phyloP scores from a whole-genome alignment of 2,113 vertebrate species.

The Hylia prasina region DNA sequence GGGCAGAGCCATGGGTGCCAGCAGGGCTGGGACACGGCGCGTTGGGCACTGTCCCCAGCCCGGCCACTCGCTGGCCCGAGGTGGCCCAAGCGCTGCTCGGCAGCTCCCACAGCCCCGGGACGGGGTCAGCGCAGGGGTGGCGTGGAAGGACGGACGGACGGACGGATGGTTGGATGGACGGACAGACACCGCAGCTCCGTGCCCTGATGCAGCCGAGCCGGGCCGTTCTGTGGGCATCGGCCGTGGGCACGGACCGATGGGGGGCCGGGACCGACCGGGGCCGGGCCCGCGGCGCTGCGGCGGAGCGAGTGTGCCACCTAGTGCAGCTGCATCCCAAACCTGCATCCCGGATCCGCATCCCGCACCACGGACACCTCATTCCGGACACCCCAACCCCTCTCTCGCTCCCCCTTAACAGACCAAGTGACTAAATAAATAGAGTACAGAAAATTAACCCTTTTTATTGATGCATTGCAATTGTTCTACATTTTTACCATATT shows the following conservation, averaged over 20 bases:
- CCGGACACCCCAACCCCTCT: rapidly evolving
- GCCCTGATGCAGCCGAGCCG: not conserved
- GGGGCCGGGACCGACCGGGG: no score
- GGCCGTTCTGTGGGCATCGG: not conserved
- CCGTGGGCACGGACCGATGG: rapidly evolving
- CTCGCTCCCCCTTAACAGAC: not conserved
- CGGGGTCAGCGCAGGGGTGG: not conserved
- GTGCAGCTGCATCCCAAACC: not conserved
- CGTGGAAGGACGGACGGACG: rapidly evolving
- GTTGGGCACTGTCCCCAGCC: not conserved
- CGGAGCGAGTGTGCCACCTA: not conserved
- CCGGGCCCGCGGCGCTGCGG: rapidly evolving
- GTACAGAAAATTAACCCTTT: constrained; percentile 86
- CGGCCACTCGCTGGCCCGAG: not conserved
- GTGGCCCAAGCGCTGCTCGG: rapidly evolving
- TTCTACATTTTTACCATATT: constrained; percentile 86
- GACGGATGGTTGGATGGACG: rapidly evolving
- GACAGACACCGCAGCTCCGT: not conserved
- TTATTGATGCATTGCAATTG: constrained; percentile 87
- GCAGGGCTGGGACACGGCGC: not conserved
- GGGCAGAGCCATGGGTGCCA: not conserved
- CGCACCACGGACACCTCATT: rapidly evolving
- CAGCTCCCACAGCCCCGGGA: not conserved
- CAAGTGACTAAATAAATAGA: constrained; percentile 48
- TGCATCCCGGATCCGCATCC: not conserved